These are phyloP conservation scores for Girardia tigrina DNA, from an alignment of 2,888 invertebrate species.

Conservation along the genomic window DNA sequence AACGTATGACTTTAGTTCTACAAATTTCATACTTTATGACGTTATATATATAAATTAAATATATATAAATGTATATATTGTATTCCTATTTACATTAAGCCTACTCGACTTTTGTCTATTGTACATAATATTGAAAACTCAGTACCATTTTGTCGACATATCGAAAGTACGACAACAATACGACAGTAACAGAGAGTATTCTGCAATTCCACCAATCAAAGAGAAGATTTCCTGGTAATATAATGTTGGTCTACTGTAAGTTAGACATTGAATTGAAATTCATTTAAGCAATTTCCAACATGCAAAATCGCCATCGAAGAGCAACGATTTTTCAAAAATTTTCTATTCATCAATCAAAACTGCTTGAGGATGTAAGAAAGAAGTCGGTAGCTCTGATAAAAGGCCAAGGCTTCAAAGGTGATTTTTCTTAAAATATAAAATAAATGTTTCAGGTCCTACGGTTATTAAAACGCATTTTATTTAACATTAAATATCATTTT, in stretches of 20 bases:
- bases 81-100: no score
- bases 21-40: no score
- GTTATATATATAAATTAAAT: no score
- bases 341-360: neutral
- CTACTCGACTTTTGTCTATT: no score
- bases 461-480: no score
- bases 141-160: neutral
- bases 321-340: conserved; percentile 14
- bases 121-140: no score
- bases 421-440: neutral
- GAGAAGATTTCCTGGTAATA: neutral
- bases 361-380: conserved; percentile 7
- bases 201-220: neutral
- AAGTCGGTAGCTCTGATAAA: neutral
- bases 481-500: no score
- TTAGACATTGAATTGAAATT: neutral
- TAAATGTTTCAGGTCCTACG: no score
- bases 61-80: no score
- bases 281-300: neutral
- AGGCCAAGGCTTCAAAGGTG: conserved; percentile 12
- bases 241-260: neutral
- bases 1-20: no score
- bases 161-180: conserved; percentile 4
- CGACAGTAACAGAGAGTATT: neutral
- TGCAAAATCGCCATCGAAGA: conserved; percentile 10